Conservation (phyloP, 2,113 vertebrate species). For the Picathartes gymnocephalus region DNA sequence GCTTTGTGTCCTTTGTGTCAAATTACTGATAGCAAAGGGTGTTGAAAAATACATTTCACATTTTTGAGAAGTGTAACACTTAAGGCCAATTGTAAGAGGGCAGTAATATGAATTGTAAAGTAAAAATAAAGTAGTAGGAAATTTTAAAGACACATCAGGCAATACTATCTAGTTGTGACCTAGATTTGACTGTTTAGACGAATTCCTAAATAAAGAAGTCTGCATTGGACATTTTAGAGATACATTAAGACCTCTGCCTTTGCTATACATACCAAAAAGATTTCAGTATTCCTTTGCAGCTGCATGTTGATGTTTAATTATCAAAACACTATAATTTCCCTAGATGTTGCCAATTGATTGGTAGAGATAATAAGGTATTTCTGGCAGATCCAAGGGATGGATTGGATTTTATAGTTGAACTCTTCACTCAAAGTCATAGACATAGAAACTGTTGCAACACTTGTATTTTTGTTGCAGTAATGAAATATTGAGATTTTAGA, state of each 20-base stretch:
- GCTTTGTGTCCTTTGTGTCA: not conserved
- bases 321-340: not conserved
- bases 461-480: not conserved
- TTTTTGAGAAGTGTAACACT: not conserved
- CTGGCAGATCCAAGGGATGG: not conserved
- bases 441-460: not conserved
- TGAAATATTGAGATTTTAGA: not conserved
- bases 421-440: not conserved
- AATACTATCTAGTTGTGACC: not conserved
- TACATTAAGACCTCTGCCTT: not conserved
- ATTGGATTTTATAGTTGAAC: not conserved
- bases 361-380: not conserved
- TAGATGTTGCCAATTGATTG: not conserved
- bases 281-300: not conserved
- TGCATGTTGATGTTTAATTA: not conserved
- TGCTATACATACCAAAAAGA: not conserved
- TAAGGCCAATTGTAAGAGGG: not conserved
- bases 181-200: not conserved
- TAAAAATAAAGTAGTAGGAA: not conserved
- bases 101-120: not conserved
- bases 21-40: not conserved
- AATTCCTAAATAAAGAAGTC: not conserved
- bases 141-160: not conserved
- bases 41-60: not conserved
- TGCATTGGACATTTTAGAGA: not conserved